Base-by-base conservation (phyloP, 2,888 invertebrate genomes). In the Tineola bisselliella region DNA sequence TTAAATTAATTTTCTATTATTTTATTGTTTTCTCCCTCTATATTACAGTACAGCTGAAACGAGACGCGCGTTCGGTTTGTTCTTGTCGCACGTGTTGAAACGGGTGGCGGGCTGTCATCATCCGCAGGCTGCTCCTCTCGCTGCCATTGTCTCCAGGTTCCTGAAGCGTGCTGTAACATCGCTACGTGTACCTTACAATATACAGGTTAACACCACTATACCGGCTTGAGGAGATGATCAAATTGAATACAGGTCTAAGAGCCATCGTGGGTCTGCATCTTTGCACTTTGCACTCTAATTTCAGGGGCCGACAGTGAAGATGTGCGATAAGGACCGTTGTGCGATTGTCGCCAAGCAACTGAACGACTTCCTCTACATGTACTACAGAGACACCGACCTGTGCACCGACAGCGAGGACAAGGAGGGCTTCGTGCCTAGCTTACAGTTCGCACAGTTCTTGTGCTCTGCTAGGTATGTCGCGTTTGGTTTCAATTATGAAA, bases 281-380 rank as follows among this genome's bases (percentile, higher is more conserved):
- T n/a, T n/a, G n/a, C n/a, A n/a, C n/a, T n/a, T n/a, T n/a, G n/a
- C n/a, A n/a, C n/a, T n/a, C n/a, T n/a, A n/a, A n/a, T 33, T 58
- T 25, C 73, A 93, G 93, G 88, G 90, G 65, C 93, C 93, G 13
- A 90, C 91, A 67, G 88, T 89, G 62, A 91, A 92, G 79, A 88
- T 94, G 73, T 89, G 91, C 68, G 91, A 91, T 72, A 95, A 95
- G 79, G 95, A 95, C 77, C 88, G 93, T 19, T 92, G 94, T 63
- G 95, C 95, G 1, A 91, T 95, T 67, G 91, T 94, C 60, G 94
- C 95, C 1, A 95, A 94, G 77, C 91, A 94, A 68, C 84, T 94
- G 60, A 93, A 93, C 72, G 95, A 95, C 77, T 95, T 94, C 79
- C 88, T 95, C 60, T 93, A 94, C 81, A 87, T 92, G 69, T 95